Base-by-base conservation (phyloP, 2,888 invertebrate species). In the Andrena flavipes region DNA sequence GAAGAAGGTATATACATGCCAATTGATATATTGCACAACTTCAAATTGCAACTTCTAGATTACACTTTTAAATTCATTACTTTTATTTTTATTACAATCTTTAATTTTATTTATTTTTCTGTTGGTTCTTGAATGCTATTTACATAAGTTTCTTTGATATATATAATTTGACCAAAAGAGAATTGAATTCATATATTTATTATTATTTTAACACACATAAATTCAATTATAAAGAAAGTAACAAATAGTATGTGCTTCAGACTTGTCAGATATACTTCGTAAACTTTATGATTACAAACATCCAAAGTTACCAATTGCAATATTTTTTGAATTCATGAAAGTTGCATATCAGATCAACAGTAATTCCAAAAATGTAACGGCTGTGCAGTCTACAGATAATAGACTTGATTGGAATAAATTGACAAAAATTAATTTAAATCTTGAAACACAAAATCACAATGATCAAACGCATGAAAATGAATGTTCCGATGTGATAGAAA, bases 251-350 rank as follows among this genome's bases (percentile, higher is more conserved):
- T 64, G 29, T 70, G 56, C 48, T 76, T 82, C 29, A 68, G 78
- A 74, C 64, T 73, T 84, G 33, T 68, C 80, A 30, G 76, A 81
- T 23, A 79, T 75, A 76, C 70, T 81, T 26, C 68, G 33, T 48
- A 74, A 74, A 77, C 70, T 80, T 54, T 80, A 82, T 63, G 82
- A 86, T 64, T 69, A 62, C 5, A 79, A 84, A 33, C 92, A 91
- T 75, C 94, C 95, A 0, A 96, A 96, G 92, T 96, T 97, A 67
- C 96, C 96, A 0, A 95, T 96, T 7, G 95, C 96, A 92, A 96
- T 96, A 88, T 97, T 97, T 91, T 95, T 97, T 88, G 96, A 96
- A 90, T 96, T 96, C 91, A 95, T 97, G 94, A 96, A 96, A 92
- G 96, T 96, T 7, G 96, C 97, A 0, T 97, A 97, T 93, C 96